Base-by-base conservation (phyloP, 2,797 vertebrate species). In the Antrozous pallidus region DNA sequence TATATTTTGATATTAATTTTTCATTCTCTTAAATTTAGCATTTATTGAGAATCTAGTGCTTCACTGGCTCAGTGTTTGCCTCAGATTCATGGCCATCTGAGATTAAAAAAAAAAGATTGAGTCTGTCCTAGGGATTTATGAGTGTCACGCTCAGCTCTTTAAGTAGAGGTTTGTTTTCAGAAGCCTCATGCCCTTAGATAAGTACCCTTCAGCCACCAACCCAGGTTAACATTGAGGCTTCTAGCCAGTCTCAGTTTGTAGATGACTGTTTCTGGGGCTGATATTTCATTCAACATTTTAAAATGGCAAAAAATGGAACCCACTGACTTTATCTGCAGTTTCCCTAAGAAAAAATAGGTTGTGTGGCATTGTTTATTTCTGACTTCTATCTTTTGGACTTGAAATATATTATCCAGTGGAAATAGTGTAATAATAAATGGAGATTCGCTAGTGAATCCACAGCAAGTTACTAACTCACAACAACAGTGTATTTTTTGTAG, bases 331-430 rank as follows among this genome's bases (percentile, higher is more conserved):
- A 87, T 8, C n/a, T 78, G 45, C 36, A 71, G 28, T 71, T 92
- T 18, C 51, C n/a, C 49, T 87, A 61, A 94, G 49, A 94, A 71
- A 90, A 92, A 89, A 58, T 45, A 74, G 65, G 36, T 54, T 77
- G 8, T 82, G 11, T 92, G 42, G 20, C 63, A 83, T 45, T 73
- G 4, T 38, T 88, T 83, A 69, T 82, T 82, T 93, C 38, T 45
- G n/a, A 38, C 38, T 74, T 93, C 82, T 77, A 49, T 89, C 71
- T 61, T 88, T 92, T 92, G 71, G n/a, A 47, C 63, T 90, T 73
- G 36, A 88, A 83, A 86, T 88, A 51, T 28, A 24, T 82, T 93
- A 96, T 93, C 49, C 16, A 69, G 1, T 42, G 31, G 51, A 83
- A 89, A 71, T 4, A 54, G 7, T 56, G 11, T 75, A 70, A 67